Conservation (phyloP, 92 coral and sea anemone genomes). For the Phymanthus crucifer region DNA sequence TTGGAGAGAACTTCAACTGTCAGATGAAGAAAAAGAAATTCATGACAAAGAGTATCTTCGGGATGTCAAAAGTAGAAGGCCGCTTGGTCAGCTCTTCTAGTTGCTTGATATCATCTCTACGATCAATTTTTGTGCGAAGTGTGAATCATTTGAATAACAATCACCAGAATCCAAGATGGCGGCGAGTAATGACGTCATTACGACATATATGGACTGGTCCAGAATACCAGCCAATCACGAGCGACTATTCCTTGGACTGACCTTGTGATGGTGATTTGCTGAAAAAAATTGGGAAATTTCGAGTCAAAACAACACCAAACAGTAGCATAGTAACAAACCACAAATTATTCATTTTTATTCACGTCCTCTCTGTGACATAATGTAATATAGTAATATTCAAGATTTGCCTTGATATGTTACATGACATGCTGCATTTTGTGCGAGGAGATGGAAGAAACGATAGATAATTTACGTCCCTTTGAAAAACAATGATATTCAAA, state of each 20-base stretch:
- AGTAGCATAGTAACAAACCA: conserved; percentile 26
- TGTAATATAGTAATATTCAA: conserved; percentile 1
- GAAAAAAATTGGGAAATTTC: conserved; percentile 58
- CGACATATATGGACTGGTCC: conserved; percentile 21
- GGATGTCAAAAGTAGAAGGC: conserved; percentile 12
- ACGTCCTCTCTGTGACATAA: not conserved
- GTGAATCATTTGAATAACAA: conserved; percentile 53
- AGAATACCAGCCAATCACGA: conserved; percentile 58
- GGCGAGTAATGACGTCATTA: conserved; percentile 63
- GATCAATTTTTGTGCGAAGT: conserved; percentile 45
- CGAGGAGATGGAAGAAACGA: not conserved
- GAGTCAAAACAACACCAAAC: conserved; percentile 16
- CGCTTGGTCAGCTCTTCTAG: not conserved
- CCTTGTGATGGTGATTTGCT: conserved; percentile 32
- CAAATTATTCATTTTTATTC: not conserved
- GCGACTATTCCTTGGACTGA: conserved; percentile 24
- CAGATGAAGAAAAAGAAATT: not conserved
- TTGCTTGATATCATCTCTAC: conserved; percentile 16
- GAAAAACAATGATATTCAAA: not conserved
- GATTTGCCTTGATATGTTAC: not conserved
- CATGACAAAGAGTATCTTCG: conserved; percentile 10
- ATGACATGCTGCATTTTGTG: too few relatives aligned
- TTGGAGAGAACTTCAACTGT: not conserved
- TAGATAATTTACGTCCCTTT: not conserved
- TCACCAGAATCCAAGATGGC: conserved; percentile 85